Conservation (phyloP, 2,113 vertebrate genomes). For the Carettochelys insculpta region DNA sequence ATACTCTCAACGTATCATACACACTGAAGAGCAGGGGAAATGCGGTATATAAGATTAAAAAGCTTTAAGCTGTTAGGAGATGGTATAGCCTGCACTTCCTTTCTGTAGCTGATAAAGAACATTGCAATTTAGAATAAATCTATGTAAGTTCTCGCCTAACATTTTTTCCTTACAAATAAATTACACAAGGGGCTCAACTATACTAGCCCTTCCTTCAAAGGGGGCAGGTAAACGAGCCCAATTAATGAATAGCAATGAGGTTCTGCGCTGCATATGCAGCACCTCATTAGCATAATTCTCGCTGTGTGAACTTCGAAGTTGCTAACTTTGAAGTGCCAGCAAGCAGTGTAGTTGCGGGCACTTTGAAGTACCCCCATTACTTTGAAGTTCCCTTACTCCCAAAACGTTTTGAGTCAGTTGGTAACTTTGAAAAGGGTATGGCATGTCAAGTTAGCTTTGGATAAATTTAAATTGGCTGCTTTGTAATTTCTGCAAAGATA, state of each 20-base stretch:
- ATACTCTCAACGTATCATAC: not conserved
- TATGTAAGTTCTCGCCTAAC: not conserved
- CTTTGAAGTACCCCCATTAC: no score
- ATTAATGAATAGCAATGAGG: no score
- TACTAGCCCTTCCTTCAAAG: no score
- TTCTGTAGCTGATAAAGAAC: not conserved
- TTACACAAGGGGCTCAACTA: rapidly evolving
- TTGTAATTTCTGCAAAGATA: not conserved
- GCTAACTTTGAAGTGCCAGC: no score
- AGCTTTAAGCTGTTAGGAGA: not conserved
- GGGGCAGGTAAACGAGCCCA: no score
- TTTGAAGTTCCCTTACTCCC: no score
- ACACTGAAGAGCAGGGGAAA: not conserved
- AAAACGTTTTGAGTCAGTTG: not conserved
- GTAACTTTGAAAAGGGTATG: not conserved
- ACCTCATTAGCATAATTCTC: no score
- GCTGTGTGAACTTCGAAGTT: no score
- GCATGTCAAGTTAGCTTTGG: not conserved
- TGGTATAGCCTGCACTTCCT: not conserved
- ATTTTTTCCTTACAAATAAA: not conserved
- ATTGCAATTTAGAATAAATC: not conserved
- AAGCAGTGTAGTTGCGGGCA: no score
- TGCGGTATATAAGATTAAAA: not conserved
- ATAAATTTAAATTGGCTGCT: not conserved
- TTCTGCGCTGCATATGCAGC: no score